Percentiles rank a stretch among this genome's conserved stretches.
phyloP scores from a whole-genome alignment of 1,140 invertebrate species.

The Saccostrea cuccullata region DNA sequence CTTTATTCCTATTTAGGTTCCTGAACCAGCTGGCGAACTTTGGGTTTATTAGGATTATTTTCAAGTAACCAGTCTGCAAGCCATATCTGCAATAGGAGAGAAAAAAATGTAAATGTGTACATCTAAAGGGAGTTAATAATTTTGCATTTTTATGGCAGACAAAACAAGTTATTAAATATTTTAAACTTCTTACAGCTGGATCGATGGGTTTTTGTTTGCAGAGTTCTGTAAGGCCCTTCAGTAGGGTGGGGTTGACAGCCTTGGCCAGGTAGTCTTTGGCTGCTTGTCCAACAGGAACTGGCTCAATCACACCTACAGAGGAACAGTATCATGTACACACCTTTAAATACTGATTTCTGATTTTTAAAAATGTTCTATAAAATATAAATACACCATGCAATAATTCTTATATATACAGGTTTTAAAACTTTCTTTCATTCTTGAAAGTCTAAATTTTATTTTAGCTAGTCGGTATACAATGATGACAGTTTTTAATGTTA shows the following conservation, averaged over 20 bases:
- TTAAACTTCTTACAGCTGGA: conserved; percentile 81
- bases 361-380: too few species aligned
- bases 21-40: conserved; percentile 65
- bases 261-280: conserved; percentile 85
- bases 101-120: conserved; percentile 9
- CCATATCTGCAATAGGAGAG: conserved; percentile 81
- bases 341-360: too few species aligned
- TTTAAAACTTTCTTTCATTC: too few species aligned
- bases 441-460: too few species aligned
- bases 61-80: conserved; percentile 87
- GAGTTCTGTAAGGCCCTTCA: conserved; percentile 85
- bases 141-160: not conserved
- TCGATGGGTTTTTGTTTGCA: conserved; percentile 86
- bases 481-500: too few species aligned
- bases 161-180: not conserved
- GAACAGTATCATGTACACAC: not conserved
- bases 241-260: conserved; percentile 83
- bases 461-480: too few species aligned
- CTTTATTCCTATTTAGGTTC: conserved; percentile 53
- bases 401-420: too few species aligned
- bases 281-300: conserved; percentile 75
- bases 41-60: conserved; percentile 87
- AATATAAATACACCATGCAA: too few species aligned
- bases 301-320: conserved; percentile 75
- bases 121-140: not conserved